These are phyloP conservation scores for Aphelenchoides fujianensis DNA, from an alignment of 1,140 invertebrate genomes.

Conservation along the genomic window DNA sequence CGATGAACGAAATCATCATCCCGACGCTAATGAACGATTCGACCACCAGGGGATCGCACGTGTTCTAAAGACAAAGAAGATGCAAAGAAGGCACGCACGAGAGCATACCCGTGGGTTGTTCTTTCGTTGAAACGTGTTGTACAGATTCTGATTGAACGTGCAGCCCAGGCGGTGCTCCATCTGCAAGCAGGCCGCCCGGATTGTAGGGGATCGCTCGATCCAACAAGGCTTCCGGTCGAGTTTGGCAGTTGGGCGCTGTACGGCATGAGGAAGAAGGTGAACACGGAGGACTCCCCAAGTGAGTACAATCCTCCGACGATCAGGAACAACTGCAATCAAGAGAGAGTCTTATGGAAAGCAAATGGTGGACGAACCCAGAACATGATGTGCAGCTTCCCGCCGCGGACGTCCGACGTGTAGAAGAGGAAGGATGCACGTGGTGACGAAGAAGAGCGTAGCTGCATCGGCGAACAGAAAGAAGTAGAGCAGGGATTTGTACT, in stretches of 20 bases:
- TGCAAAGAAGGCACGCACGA: too few relatives aligned
- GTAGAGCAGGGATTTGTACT: slow-evolving; percentile 59
- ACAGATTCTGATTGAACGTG: slow-evolving; percentile 59
- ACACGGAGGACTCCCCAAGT: slow-evolving; percentile 42
- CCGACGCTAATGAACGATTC: slow-evolving; percentile 39
- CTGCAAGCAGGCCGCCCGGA: slow-evolving; percentile 47
- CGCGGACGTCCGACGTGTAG: slow-evolving; percentile 44
- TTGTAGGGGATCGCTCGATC: slow-evolving; percentile 55
- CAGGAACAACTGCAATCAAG: too few relatives aligned
- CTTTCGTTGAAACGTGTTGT: slow-evolving; percentile 49
- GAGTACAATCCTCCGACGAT: slow-evolving; percentile 38
- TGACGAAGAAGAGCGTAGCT: slow-evolving; percentile 43
- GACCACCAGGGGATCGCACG: slow-evolving; percentile 54
- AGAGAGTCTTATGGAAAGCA: too few relatives aligned
- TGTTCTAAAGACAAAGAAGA: slow-evolving; percentile 50
- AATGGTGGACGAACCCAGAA: too few relatives aligned
- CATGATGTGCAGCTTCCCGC: slow-evolving; percentile 34
- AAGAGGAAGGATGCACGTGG: slow-evolving; percentile 44
- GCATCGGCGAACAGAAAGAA: slow-evolving; percentile 49
- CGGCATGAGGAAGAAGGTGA: slow-evolving; percentile 46
- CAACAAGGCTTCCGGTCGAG: slow-evolving; percentile 43
- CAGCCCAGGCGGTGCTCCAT: slow-evolving; percentile 57
- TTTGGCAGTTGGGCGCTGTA: slow-evolving; percentile 42
- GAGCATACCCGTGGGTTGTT: slow-evolving; percentile 51
- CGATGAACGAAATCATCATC: slow-evolving; percentile 42